These are phyloP conservation scores for Nomada ferruginata DNA, from an alignment of 2,888 invertebrate genomes.

Conservation along the genomic window DNA sequence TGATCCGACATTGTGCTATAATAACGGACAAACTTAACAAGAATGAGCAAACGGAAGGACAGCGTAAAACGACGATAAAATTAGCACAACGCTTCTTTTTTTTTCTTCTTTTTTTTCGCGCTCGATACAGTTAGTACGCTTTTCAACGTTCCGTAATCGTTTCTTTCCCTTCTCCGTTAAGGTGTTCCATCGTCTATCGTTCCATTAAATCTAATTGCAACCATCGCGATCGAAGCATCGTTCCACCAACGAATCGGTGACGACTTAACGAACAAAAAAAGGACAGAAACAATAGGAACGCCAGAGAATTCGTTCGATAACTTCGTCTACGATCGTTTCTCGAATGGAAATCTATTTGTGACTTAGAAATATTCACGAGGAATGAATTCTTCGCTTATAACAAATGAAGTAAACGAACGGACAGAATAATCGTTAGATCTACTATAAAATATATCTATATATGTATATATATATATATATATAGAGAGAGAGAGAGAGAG, in stretches of 20 bases:
- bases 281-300: background rate
- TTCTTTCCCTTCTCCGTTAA: background rate
- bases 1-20: conserved; percentile 56
- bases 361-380: conserved; percentile 8
- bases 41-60: conserved; percentile 51
- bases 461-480: too few relatives aligned
- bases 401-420: conserved; percentile 31
- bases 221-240: conserved; percentile 4
- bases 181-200: background rate
- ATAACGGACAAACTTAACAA: conserved; percentile 43
- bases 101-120: background rate
- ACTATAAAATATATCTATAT: conserved; percentile 6
- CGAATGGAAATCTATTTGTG: conserved; percentile 24
- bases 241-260: conserved; percentile 11
- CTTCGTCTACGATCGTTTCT: conserved; percentile 9
- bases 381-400: conserved; percentile 25
- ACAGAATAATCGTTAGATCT: conserved; percentile 15
- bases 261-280: conserved; percentile 2
- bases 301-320: conserved; percentile 7
- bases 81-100: conserved; percentile 12
- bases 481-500: too few relatives aligned
- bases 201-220: background rate
- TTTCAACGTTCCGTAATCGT: background rate
- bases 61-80: conserved; percentile 42
- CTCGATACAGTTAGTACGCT: conserved; percentile 7